Percentiles rank a stretch among this genome's conserved stretches.
phyloP scores from a whole-genome alignment of 1,140 invertebrate genomes.

The Hesperophylax magnus region DNA sequence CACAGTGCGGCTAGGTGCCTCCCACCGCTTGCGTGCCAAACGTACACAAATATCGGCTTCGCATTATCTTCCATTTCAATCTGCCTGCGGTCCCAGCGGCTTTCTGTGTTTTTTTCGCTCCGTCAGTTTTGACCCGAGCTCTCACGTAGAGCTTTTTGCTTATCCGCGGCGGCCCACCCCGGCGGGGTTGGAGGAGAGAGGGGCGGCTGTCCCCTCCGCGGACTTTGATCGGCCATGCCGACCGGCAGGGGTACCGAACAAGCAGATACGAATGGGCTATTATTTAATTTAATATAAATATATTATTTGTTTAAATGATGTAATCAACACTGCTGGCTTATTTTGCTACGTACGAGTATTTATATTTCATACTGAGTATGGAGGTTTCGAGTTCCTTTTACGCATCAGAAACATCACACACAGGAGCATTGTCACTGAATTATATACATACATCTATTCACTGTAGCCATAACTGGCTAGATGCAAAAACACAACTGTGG shows the following conservation, averaged over 20 bases:
- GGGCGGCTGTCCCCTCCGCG: constrained; percentile 19
- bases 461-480: too few relatives aligned
- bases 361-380: too few relatives aligned
- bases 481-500: too few relatives aligned
- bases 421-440: too few relatives aligned
- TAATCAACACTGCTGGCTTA: too few relatives aligned
- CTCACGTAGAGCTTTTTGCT: constrained; percentile 34
- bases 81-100: constrained; percentile 29
- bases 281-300: too few relatives aligned
- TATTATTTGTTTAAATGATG: too few relatives aligned
- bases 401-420: too few relatives aligned
- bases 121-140: constrained; percentile 32
- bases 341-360: too few relatives aligned
- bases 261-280: too few relatives aligned
- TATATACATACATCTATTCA: too few relatives aligned
- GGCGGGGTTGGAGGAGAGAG: neutral
- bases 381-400: too few relatives aligned
- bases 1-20: constrained; percentile 4
- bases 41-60: constrained; percentile 35
- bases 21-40: constrained; percentile 28
- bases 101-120: constrained; percentile 31
- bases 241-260: neutral
- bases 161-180: constrained; percentile 22
- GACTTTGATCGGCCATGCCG: constrained; percentile 35
- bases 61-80: constrained; percentile 29